These are phyloP conservation scores for Halichoerus grypus DNA, from an alignment of 2,113 vertebrate genomes.

Conservation along the genomic window DNA sequence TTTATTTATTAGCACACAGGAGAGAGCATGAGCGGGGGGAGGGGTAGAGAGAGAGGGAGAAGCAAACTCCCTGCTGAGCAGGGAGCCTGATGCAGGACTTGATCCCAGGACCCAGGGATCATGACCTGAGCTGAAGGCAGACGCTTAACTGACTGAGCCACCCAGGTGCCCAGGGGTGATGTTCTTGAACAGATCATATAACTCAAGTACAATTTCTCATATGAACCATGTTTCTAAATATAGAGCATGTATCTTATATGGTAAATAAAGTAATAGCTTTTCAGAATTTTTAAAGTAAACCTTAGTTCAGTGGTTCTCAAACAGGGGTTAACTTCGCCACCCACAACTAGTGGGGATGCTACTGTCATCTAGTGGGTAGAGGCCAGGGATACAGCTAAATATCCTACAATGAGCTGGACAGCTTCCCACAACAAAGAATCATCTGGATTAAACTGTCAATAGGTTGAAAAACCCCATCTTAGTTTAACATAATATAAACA, in stretches of 20 bases:
- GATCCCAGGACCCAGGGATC: not conserved
- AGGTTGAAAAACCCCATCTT: not conserved
- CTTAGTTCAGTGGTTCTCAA: constrained; percentile 49
- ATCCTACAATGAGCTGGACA: not conserved
- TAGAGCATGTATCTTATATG: not conserved
- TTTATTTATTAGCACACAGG: not conserved
- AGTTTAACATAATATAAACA: not conserved
- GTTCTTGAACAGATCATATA: constrained; percentile 29
- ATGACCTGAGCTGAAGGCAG: not conserved
- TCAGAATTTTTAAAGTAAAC: not conserved
- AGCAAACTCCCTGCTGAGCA: not conserved
- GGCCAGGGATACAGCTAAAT: not conserved
- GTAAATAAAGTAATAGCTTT: not conserved
- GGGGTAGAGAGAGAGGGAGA: not conserved
- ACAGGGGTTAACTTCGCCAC: not conserved
- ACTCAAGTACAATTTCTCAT: constrained; percentile 31
- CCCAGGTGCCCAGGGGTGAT: not conserved
- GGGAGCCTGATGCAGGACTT: not conserved
- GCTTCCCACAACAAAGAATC: not conserved
- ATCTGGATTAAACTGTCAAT: not conserved
- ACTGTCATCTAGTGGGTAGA: not conserved
- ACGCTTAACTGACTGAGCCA: not conserved
- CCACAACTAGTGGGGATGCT: not conserved
- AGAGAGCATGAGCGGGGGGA: not conserved
- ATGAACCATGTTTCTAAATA: constrained; percentile 38